Base-by-base conservation (phyloP, 2,113 vertebrate genomes). In the Coptodon bakossiorum region DNA sequence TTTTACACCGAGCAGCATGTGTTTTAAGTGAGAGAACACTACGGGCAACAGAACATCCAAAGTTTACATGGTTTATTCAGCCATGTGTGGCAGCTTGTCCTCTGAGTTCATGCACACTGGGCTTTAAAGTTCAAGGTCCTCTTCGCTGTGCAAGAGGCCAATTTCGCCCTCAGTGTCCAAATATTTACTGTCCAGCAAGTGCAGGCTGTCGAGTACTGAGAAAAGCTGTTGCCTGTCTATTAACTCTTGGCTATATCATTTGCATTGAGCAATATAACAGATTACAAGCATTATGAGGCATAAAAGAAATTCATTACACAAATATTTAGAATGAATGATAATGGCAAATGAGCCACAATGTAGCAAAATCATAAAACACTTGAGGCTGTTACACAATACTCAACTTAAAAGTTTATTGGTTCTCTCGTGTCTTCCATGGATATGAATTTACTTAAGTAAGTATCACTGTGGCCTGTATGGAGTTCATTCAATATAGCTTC, bases 121-220 rank as follows among this genome's bases (percentile, higher is more conserved):
- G 63, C 63, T 68, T 40, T 22, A 85, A 83, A 91, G 94, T 93
- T 95, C 90, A 93, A 93, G 92, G 90, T 94, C 90, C 89, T 87
- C 83, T 86, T 95, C 34, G 86, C 86, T 91, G 88, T 88, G 92
- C 52, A 89, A 78, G n/a, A 86, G 80, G 86, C 88, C 85, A 80
- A 68, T 50, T 61, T 91, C 82, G 86, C 88, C 88, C 91, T 87
- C 88, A 57, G 89, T 92, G 88, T 94, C 92, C 90, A 95, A 96
- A 96, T 96, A 96, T 96, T 96, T 96, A 96, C 93, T 90, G 92
- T 94, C 86, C 48, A 71, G 68, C 83, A 71, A 91, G 93, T 91
- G 93, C 91, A 79, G 90, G 81, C 82, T 84, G 86, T 90, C 92
- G 81, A 92, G 86, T 89, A 81, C 84, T 13, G 80, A 88, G 91